phyloP scores from a whole-genome alignment of 2,797 vertebrate species.

The Myotis myotis region DNA sequence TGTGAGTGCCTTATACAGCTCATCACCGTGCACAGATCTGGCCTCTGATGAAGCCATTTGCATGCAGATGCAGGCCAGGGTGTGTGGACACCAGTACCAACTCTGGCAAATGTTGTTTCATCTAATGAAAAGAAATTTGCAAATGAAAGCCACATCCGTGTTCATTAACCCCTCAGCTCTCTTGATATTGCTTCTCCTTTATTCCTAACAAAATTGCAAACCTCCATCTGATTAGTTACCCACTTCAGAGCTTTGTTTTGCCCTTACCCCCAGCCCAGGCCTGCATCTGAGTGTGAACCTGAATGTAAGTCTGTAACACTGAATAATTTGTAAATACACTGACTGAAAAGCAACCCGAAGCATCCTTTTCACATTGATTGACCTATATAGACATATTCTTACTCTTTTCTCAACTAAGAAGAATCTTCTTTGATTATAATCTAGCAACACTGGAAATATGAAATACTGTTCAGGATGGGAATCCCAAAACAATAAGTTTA shows the following conservation, averaged over 20 bases:
- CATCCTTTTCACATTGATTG: neutral
- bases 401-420: neutral
- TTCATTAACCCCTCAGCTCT: conserved; percentile 80
- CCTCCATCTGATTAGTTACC: conserved; percentile 65
- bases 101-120: conserved; percentile 83
- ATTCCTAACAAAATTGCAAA: conserved; percentile 75
- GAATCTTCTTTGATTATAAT: conserved; percentile 24
- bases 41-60: conserved; percentile 84
- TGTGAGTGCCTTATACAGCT: conserved; percentile 76
- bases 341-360: neutral
- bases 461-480: neutral
- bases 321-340: conserved; percentile 61
- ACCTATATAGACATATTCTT: neutral
- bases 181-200: conserved; percentile 75
- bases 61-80: conserved; percentile 80
- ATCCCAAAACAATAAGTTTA: conserved; percentile 58
- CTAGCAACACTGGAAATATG: neutral
- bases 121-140: conserved; percentile 86
- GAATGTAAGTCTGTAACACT: conserved; percentile 42
- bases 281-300: conserved; percentile 44
- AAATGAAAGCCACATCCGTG: conserved; percentile 84
- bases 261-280: neutral
- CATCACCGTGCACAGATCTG: conserved; percentile 73
- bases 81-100: conserved; percentile 80
- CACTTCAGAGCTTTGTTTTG: conserved; percentile 51